Evolutionary conservation across 2,113 vertebrate species (phyloP), one percentile per base, ranked within the genome.

Genomic region (Ceyx cyanopectus): DNA sequence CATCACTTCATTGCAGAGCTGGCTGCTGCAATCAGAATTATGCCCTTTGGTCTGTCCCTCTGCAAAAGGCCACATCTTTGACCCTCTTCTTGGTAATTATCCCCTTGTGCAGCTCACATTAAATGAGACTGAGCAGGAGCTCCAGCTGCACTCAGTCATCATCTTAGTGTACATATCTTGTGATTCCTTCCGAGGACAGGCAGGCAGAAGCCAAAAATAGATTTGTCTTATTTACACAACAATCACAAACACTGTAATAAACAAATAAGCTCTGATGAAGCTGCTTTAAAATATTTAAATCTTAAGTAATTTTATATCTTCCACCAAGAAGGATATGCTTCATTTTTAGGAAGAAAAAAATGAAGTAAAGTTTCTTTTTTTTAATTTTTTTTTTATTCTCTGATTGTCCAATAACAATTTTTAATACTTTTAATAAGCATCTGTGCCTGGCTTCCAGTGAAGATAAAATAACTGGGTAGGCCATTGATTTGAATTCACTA

Each of bases 241-340:
- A 96, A 81, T 95, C 91, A 90, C 72, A 66, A 96, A 66, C 54
- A 63, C 91, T 92, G 70, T 93, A 90, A 94, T 96, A 95, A 96
- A 92, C 78, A 92, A 96, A 90, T 93, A 93, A 96, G 83, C 77
- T 82, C 70, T 94, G 96, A 96, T 93, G 89, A 94, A 82, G 58
- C 74, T 74, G 87, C 91, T 95, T 95, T 94, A 56, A 84, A 90
- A 96, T 87, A 96, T 92, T 92, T 94, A 94, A 95, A 90, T 93
- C 37, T 37, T 37, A 37, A 37, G 37, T 37, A 37, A 80, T 85
- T 93, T 93, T 87, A 69, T 87, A 69, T 93, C 63, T 82, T 76
- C 62, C 51, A 80, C 27, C 17, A 34, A 85, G 85, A 60, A 76
- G 56, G 84, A 85, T 80, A 69, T n/a, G n/a, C n/a, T n/a, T n/a